Evolutionary conservation across 2,113 vertebrate species (phyloP).

Genomic region (Tonatia bakeri): DNA sequence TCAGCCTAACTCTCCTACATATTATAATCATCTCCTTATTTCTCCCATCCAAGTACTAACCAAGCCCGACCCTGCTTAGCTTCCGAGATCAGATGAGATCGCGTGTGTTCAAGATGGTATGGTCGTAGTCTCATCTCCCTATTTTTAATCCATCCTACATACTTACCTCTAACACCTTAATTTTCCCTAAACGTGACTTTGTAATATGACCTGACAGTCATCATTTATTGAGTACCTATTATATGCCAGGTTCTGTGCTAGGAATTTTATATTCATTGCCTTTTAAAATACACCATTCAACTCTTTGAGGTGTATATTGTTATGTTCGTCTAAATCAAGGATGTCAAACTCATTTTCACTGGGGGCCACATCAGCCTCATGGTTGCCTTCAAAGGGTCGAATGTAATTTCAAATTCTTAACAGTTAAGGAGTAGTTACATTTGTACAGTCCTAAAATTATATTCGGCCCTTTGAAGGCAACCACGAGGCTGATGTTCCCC

Average conservation of each 20-base stretch:
- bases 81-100: too few relatives aligned
- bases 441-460: too few relatives aligned
- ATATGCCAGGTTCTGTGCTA: background rate
- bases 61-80: too few relatives aligned
- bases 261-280: background rate
- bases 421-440: too few relatives aligned
- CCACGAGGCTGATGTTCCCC: too few relatives aligned
- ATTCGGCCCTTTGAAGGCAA: too few relatives aligned
- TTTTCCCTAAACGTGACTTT: background rate
- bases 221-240: background rate
- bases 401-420: too few relatives aligned
- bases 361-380: too few relatives aligned
- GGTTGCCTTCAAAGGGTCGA: too few relatives aligned
- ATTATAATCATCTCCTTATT: background rate
- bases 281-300: background rate
- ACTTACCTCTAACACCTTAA: background rate
- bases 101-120: too few relatives aligned
- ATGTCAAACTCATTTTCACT: background rate
- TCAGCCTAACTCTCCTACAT: background rate
- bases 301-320: background rate
- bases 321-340: background rate
- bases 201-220: background rate
- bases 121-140: background rate
- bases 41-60: background rate
- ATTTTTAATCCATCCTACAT: background rate